phyloP scores from a whole-genome alignment of 2,888 invertebrate species.

The Miltochrista miniata region DNA sequence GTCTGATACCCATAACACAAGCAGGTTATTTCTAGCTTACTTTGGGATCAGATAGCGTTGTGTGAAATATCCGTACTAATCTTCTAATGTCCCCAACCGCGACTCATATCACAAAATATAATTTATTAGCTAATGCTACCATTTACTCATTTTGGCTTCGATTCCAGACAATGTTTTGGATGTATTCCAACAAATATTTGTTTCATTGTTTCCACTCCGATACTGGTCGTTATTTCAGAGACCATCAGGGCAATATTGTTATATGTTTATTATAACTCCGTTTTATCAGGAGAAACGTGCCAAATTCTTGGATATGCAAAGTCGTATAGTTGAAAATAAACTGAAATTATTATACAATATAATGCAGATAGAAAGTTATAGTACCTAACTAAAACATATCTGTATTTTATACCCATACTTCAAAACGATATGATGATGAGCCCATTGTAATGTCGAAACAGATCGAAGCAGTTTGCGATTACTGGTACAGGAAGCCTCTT shows the following conservation, averaged over 20 bases:
- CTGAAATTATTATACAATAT: background rate
- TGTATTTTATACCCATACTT: too few species aligned
- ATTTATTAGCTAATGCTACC: conserved; percentile 52
- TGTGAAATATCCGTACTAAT: too few species aligned
- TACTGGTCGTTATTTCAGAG: conserved; percentile 46
- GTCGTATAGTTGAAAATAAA: background rate
- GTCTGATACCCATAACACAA: too few species aligned
- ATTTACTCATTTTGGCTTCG: conserved; percentile 52
- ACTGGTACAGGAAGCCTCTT: too few species aligned
- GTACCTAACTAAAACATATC: too few species aligned
- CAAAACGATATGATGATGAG: too few species aligned
- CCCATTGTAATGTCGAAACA: too few species aligned
- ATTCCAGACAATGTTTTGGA: conserved; percentile 57
- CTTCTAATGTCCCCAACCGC: too few species aligned
- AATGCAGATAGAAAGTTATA: background rate
- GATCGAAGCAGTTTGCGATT: too few species aligned
- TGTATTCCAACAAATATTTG: conserved; percentile 54
- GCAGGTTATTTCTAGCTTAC: too few species aligned
- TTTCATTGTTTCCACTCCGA: conserved; percentile 46
- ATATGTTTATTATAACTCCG: background rate
- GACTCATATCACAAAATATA: conserved; percentile 25
- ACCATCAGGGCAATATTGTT: conserved; percentile 30
- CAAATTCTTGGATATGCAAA: background rate
- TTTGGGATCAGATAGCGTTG: too few species aligned
- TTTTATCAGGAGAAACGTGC: background rate